Evolutionary conservation across 92 coral and sea anemone species (phyloP), one percentile per base, ranked within the genome.

Genomic region (Anthopleura xanthogrammica): DNA sequence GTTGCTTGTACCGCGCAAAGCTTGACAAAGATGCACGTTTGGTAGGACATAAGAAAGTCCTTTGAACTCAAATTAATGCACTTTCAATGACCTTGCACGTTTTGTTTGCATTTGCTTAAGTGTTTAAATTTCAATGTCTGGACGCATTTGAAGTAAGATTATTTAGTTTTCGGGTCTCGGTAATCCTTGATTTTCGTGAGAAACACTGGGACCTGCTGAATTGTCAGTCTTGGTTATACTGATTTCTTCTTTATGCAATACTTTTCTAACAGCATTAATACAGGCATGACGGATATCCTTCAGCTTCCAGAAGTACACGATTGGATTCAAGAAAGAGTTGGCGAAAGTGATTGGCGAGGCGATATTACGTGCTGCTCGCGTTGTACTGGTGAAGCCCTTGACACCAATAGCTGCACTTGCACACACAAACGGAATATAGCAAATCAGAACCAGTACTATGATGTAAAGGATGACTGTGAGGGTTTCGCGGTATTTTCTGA

Each of bases 261-360:
- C 70, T 17, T 16, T 42, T 36, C 77, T 72, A 12, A 79, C 56
- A 36, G 72, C 62, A 58, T 54, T 43, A 5, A 16, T 23, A n/a
- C 71, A 79, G 11, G 82, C 82, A 29, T 23, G 82, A 10, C 82
- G 72, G 17, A 79, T 79, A 5, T 79, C 82, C 72, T n/a, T 54
- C 42, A 57, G 17, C n/a, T 79, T 79, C 73, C 72, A 79, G 17
- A 16, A 79, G 72, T 79, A 79, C n/a, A 79, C 41, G 23, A 79
- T 57, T 46, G 82, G 82, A 79, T 79, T 79, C 50, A 79, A 46
- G 40, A 60, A 79, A 17, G 71, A 55, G 29, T 79, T 79, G 52
- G 82, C 82, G 52, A 79, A 58, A 16, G 60, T 36, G 52, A 79
- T 54, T 1, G 50, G 71, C 11, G 57, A 24, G 17, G 82, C 70